A percentile compares a stretch with the other conserved stretches of the same genome.
Conservation (phyloP, 1,140 invertebrate genomes). For the Brachionus sp. region DNA sequence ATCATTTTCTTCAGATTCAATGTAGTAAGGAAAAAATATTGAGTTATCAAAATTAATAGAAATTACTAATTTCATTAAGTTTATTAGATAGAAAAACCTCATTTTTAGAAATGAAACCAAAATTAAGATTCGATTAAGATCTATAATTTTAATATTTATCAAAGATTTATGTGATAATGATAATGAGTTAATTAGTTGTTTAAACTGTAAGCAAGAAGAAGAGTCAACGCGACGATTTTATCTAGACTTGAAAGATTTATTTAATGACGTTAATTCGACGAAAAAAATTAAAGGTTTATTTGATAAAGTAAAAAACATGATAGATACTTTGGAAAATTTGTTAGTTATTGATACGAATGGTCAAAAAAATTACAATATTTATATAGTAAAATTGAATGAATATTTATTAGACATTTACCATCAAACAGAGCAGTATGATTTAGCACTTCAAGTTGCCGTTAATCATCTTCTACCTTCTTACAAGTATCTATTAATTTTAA, state of each 20-base stretch:
- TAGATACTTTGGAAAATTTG: slow-evolving; percentile 1
- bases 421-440: background rate
- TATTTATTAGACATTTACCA: background rate
- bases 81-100: background rate
- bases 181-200: slow-evolving; percentile 41
- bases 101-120: background rate
- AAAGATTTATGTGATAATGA: slow-evolving; percentile 18
- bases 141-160: slow-evolving; percentile 2
- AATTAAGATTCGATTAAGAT: background rate
- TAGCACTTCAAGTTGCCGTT: background rate
- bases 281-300: background rate
- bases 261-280: slow-evolving; percentile 21
- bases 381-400: background rate
- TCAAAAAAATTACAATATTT: background rate
- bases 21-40: slow-evolving; percentile 29
- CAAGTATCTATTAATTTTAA: slow-evolving; percentile 14
- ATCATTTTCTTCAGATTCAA: background rate
- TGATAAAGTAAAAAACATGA: background rate
- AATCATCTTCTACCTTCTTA: background rate
- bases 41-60: background rate
- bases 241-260: slow-evolving; percentile 19
- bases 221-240: background rate
- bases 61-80: background rate
- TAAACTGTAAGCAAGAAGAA: background rate
- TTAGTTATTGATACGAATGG: background rate